These are phyloP conservation scores for Aplysia californica DNA, from an alignment of 1,140 invertebrate genomes.

Conservation along the genomic window DNA sequence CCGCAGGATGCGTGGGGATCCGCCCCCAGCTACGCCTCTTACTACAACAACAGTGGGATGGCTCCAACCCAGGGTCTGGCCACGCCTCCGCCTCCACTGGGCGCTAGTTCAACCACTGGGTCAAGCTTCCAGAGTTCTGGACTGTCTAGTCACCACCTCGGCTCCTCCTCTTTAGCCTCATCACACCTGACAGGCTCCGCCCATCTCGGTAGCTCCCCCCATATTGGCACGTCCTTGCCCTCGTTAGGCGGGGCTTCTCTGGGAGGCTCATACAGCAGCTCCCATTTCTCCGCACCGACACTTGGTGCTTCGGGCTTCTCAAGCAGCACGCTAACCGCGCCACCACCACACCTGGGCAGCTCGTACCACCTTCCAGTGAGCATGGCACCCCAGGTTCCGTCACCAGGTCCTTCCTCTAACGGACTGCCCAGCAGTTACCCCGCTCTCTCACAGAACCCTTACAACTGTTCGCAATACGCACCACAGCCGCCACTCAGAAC, in stretches of 20 bases:
- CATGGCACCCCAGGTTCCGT: conserved; percentile 31
- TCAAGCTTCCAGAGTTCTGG: background rate
- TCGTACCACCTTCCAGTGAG: conserved; percentile 33
- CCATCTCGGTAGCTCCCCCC: background rate
- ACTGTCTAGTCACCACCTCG: background rate
- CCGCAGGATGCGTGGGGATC: conserved; percentile 44
- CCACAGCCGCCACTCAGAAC: background rate
- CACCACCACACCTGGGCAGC: conserved; percentile 29
- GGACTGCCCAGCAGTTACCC: conserved; percentile 26
- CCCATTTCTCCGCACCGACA: conserved; percentile 31
- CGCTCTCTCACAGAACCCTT: conserved; percentile 44
- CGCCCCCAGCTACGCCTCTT: conserved; percentile 25
- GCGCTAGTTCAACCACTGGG: background rate
- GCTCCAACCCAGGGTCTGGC: background rate
- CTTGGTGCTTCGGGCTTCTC: conserved; percentile 16
- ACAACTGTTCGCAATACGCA: conserved; percentile 45
- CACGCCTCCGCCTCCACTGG: background rate
- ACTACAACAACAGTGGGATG: conserved; percentile 10
- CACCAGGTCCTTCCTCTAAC: conserved; percentile 25
- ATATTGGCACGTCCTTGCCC: background rate
- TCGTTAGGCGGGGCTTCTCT: background rate
- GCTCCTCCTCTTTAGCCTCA: background rate
- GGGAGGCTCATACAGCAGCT: conserved; percentile 2
- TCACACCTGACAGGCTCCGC: background rate
- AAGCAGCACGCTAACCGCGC: background rate